A percentile compares a stretch with the other conserved stretches of the same genome.
Conservation (phyloP, 1,140 invertebrate genomes). For the Apolygus lucorum region DNA sequence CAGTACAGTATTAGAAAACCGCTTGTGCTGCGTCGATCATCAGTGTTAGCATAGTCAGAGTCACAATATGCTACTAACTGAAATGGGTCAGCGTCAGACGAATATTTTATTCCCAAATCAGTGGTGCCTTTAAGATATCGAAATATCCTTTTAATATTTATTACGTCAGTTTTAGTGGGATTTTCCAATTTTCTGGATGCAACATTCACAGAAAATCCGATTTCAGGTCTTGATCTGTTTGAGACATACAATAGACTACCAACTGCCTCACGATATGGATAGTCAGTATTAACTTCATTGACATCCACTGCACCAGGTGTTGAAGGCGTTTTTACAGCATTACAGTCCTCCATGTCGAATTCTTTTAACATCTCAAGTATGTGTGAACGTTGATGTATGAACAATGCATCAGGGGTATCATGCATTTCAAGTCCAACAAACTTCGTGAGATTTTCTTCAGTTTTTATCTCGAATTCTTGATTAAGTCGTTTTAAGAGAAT, state of each 20-base stretch:
- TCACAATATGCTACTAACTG: slow-evolving; percentile 24
- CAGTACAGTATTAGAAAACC: slow-evolving; percentile 26
- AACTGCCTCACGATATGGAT: slow-evolving; percentile 33
- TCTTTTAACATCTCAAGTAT: slow-evolving; percentile 10
- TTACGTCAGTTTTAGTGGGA: not conserved
- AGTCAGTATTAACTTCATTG: not conserved
- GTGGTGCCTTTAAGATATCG: slow-evolving; percentile 26
- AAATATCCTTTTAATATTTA: slow-evolving; percentile 26
- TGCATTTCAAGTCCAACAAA: slow-evolving; percentile 15
- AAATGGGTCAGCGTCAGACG: not conserved
- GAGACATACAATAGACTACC: slow-evolving; percentile 37
- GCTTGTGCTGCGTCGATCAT: slow-evolving; percentile 19
- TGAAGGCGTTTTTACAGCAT: slow-evolving; percentile 7
- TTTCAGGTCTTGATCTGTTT: slow-evolving; percentile 37
- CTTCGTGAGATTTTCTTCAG: slow-evolving; percentile 1
- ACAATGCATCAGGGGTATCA: not conserved
- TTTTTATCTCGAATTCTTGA: not conserved
- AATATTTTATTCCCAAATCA: slow-evolving; percentile 16
- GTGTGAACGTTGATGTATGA: not conserved
- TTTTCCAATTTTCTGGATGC: slow-evolving; percentile 28
- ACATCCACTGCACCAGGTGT: slow-evolving; percentile 12
- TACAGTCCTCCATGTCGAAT: slow-evolving; percentile 8
- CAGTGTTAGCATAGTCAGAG: slow-evolving; percentile 22
- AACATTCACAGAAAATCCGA: slow-evolving; percentile 36
- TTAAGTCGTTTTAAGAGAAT: not conserved